Base-by-base conservation (phyloP, 2,888 invertebrate genomes). In the Chloroclystis v-ata region DNA sequence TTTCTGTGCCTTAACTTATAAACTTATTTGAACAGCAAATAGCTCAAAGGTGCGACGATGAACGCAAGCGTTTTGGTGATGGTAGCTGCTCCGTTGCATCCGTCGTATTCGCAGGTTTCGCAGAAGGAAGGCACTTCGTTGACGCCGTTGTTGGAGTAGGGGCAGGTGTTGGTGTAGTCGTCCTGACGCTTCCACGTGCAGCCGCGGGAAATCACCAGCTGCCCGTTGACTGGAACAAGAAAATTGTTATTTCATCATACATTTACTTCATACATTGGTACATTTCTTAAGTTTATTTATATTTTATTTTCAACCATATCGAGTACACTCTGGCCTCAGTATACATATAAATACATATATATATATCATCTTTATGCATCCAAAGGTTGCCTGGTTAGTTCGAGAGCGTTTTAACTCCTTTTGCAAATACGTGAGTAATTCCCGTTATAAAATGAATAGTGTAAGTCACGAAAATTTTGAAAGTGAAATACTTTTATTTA, bases 81-180 rank as follows among this genome's bases (percentile, higher is more conserved):
- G 8, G 85, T 71, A 1, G 83, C 70, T 1, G 90, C 90, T 1
- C 89, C 83, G 63, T 93, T 93, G 80, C 93, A 93, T 1, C 90
- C 90, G 57, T 93, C 92, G 24, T 89, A 89, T 46, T 91, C 91
- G 68, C 93, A 93, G 45, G 91, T 92, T 66, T 90, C 90, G 60
- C 93, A 93, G 78, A 89, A 91, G 35, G 89, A 82, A 32, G 90
- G 80, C 11, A 87, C 77, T 57, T 90, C 89, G 57, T 90, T 85
- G 41, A 79, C 78, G 1, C 86, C 82, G 48, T 83, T 84, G 26
- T 78, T 72, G 4, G 87, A 69, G 52, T 78, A 82, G 1, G 89
- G 79, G 54, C 91, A 92, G 8, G 76, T 74, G 33, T 79, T 89
- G 6, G 82, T 75, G 63, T 81, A 82, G 69, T 89, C 89, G 47